Base-by-base conservation (phyloP, 2,797 vertebrate species). In the Diglossa cyanea region DNA sequence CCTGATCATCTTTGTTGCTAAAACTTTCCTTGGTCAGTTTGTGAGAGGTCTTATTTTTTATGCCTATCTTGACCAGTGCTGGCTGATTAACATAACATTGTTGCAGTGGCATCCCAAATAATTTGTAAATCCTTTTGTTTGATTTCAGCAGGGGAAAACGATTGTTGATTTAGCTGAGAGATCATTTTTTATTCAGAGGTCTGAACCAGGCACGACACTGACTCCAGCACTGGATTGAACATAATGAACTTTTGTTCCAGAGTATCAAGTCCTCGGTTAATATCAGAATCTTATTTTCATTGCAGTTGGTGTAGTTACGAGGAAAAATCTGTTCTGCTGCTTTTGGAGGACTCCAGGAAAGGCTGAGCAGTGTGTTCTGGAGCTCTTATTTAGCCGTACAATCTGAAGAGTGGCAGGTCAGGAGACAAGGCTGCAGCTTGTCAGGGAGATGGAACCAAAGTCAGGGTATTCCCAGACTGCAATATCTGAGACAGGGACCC, bases 141-240 rank as follows among this genome's bases (percentile, higher is more conserved):
- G 31, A 78, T 86, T 93, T 88, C 21, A 3, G 21, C 62, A 47
- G 75, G 30, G 42, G 31, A 80, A 75, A 83, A 19, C 35, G 30
- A 15, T 71, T 54, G 54, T 86, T 93, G 79, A 26, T 91, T 80
- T 93, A 91, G 82, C 85, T 84, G 82, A 94, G 91, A 51, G n/a
- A 78, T 79, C 35, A 24, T 81, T 87, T 96, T 94, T 93, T 80
- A 84, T 94, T 92, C 70, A 92, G 17, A 67, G 31, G 19, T 61
- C 76, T 83, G 70, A 92, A 88, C 39, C 47, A 57, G 53, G 66
- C 72, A 23, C 19, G 1, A 23, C 54, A 57, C 23, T 42, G 68
- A 53, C 58, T 90, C 54, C 39, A 60, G 50, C 70, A 25, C 21
- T 39, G 53, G 19, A 26, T 15, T 66, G 61, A 84, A 42, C 28